Base-by-base conservation (phyloP, 2,113 vertebrate species). In the Pachyramphus minor region DNA sequence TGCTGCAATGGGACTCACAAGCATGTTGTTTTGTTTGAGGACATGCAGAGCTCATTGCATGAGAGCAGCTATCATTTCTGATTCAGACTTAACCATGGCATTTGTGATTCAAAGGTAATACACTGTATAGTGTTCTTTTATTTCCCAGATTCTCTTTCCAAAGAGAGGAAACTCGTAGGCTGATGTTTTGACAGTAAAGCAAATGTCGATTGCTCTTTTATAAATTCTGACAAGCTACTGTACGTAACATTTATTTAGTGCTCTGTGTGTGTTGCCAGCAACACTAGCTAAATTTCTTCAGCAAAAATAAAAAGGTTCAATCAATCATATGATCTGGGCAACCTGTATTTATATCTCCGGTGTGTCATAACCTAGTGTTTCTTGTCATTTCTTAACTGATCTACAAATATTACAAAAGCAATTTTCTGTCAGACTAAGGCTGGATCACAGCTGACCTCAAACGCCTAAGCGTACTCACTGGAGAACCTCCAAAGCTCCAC, bases 301-400 rank as follows among this genome's bases (percentile, higher is more conserved):
- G 93, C 78, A 94, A 92, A 86, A 86, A 87, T 89, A 80, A 95
- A 96, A 95, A 60, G 15, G 37, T 78, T 77, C 71, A 71, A 49
- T 89, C 79, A 84, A 95, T 94, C 89, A 91, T 90, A 84, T 60
- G 91, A 95, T 93, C 92, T 62, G 11, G 55, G 39, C 74, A 94
- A 84, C 93, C 89, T 90, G 74, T 76, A 84, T 93, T 91, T 73
- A 37, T 96, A 93, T 95, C 89, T 87, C 79, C 55, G 83, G 93
- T 69, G 86, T 97, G 93, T 93, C 95, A 90, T 92, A 97, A 94
- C 87, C 95, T 81, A 84, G 62, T 80, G 95, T 91, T 95, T 82
- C 96, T 97, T 97, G 97, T 97, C 97, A 95, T 95, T 93, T 97
- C 91, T 98, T 97, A 97, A 97, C 97, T 96, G 97, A 97, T 97